These are phyloP conservation scores for Rhamnusium bicolor DNA, from an alignment of 2,888 invertebrate genomes.

Conservation along the genomic window DNA sequence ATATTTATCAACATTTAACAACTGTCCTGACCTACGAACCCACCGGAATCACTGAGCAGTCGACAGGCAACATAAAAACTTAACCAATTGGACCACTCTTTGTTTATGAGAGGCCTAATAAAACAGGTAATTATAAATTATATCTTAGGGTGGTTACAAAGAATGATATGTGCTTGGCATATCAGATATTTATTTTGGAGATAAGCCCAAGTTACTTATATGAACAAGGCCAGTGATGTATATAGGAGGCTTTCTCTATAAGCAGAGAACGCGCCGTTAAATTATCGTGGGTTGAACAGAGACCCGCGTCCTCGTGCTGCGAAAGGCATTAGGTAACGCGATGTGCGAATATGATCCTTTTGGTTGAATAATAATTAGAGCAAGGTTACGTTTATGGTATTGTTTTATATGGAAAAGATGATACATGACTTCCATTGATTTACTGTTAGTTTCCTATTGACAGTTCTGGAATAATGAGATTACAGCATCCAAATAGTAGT, in stretches of 20 bases:
- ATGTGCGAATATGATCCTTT: conserved; percentile 54
- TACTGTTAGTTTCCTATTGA: conserved; percentile 28
- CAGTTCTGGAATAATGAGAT: conserved; percentile 8
- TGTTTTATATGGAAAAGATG: conserved; percentile 32
- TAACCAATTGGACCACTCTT: no score
- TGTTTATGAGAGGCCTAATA: no score
- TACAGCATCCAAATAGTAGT: conserved; percentile 12
- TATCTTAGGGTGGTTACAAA: no score
- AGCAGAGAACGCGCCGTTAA: conserved; percentile 48
- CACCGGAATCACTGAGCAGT: no score
- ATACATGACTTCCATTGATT: conserved; percentile 26
- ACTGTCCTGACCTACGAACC: no score
- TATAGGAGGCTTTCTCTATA: conserved; percentile 3
- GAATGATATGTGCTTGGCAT: no score
- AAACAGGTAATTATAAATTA: no score
- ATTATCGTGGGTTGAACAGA: conserved; percentile 52
- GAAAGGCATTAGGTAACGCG: conserved; percentile 53
- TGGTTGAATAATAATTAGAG: conserved; percentile 52
- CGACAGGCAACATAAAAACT: no score
- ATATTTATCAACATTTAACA: no score
- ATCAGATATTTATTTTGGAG: background rate
- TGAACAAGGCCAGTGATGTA: conserved; percentile 31
- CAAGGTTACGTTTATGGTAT: conserved; percentile 52
- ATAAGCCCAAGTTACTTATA: background rate
- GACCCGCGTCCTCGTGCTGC: conserved; percentile 51